phyloP scores from a whole-genome alignment of 2,888 invertebrate species.

The Proisotoma minuta region DNA sequence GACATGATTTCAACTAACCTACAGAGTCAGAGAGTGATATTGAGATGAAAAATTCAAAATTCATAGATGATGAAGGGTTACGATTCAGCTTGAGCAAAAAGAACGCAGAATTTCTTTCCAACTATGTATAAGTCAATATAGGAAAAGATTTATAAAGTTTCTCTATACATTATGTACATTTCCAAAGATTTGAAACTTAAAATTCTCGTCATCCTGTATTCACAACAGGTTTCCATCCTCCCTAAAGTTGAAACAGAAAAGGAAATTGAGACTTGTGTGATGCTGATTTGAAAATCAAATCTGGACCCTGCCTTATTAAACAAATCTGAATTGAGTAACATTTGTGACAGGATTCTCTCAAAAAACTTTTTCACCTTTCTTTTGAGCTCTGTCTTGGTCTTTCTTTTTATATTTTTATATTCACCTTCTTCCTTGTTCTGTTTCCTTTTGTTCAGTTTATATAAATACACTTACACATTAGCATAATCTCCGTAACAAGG shows the following conservation, averaged over 20 bases:
- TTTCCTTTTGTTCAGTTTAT: too few relatives aligned
- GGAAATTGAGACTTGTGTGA: conserved; percentile 19
- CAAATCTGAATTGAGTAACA: not conserved
- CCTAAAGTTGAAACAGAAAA: conserved; percentile 24
- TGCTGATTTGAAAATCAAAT: conserved; percentile 31
- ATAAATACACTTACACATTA: too few relatives aligned
- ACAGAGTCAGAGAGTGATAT: not conserved
- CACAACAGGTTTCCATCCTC: conserved; percentile 26
- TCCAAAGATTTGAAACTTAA: not conserved
- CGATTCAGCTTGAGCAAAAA: not conserved
- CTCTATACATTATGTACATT: conserved; percentile 3
- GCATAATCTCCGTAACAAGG: too few relatives aligned
- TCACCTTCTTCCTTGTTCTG: too few relatives aligned
- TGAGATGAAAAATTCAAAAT: conserved; percentile 13
- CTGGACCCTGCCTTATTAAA: not conserved
- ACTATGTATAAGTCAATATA: not conserved
- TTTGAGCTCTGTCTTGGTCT: not conserved
- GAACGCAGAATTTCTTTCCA: not conserved
- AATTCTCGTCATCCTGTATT: conserved; percentile 9
- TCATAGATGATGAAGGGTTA: conserved; percentile 9
- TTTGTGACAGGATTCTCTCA: not conserved
- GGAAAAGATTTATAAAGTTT: conserved; percentile 1
- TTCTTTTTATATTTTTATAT: too few relatives aligned
- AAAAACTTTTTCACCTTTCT: not conserved
- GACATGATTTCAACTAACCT: not conserved